A percentile compares a stretch with the other conserved stretches of the same genome.
These are phyloP conservation scores for cattle (Bos taurus) DNA, from an alignment of 2,113 vertebrate species.

Conservation along the genomic window DNA sequence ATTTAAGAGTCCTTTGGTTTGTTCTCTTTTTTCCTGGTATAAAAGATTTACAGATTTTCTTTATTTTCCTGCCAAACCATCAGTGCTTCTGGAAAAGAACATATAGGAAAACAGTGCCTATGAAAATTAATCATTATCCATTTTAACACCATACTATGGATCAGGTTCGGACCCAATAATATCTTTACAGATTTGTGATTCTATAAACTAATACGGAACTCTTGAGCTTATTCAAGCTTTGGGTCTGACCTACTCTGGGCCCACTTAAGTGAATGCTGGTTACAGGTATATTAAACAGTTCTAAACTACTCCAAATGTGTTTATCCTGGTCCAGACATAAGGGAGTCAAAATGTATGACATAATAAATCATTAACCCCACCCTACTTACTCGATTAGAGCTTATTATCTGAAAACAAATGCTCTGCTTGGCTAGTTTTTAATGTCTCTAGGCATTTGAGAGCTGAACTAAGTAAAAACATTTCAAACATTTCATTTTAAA, in stretches of 20 bases:
- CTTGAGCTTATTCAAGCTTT: background rate
- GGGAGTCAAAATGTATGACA: background rate
- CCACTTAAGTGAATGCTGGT: background rate
- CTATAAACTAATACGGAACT: background rate
- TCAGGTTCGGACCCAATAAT: background rate
- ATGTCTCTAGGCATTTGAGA: slow-evolving; percentile 48
- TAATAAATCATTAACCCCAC: background rate
- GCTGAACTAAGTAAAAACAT: slow-evolving; percentile 59
- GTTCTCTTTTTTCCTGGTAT: background rate
- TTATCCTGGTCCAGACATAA: background rate
- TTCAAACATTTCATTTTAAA: slow-evolving; percentile 56
- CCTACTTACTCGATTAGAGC: background rate
- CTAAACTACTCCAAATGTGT: background rate
- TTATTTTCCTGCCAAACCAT: background rate
- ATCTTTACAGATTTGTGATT: background rate
- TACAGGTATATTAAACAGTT: background rate
- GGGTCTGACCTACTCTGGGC: background rate
- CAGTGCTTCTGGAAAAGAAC: background rate
- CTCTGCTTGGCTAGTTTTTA: slow-evolving; percentile 41
- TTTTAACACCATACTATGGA: background rate
- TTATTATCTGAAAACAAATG: slow-evolving; percentile 53
- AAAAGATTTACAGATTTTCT: slow-evolving; percentile 14
- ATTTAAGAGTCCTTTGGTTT: background rate
- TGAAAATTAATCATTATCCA: background rate
- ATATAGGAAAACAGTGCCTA: background rate